phyloP scores from a whole-genome alignment of 92 coral and sea anemone species.

The Umimayanthus kanabou region DNA sequence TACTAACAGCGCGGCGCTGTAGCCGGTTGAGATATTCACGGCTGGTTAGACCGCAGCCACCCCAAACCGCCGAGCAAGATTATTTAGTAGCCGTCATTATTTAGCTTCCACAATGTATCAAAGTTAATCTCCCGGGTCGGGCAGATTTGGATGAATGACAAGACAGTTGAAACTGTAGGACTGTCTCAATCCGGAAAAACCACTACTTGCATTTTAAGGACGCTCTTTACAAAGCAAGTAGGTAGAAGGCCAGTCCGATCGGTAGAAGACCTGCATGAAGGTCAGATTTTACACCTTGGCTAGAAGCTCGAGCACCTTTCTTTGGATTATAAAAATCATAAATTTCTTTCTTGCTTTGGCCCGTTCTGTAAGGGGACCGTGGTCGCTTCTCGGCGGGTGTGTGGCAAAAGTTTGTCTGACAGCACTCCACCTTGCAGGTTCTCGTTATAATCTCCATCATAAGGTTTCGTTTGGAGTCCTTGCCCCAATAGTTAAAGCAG shows the following conservation, averaged over 20 bases:
- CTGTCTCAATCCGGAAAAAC: not conserved
- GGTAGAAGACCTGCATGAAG: not conserved
- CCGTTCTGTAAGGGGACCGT: not conserved
- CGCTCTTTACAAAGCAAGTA: not conserved
- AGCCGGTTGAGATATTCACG: too few relatives aligned
- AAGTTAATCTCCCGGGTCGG: not conserved
- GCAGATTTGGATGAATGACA: not conserved
- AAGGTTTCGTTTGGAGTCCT: not conserved
- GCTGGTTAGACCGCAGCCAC: too few relatives aligned
- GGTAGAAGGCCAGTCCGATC: not conserved
- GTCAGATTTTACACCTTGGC: not conserved
- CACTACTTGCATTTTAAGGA: not conserved
- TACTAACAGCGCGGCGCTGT: too few relatives aligned
- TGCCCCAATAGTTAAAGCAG: conserved; percentile 20
- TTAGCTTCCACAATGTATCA: not conserved
- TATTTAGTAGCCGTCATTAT: not conserved
- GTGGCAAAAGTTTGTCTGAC: conserved; percentile 32
- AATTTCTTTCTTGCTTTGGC: not conserved
- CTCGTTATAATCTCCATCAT: conserved; percentile 2
- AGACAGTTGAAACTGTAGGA: not conserved
- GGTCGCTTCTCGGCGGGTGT: conserved; percentile 30
- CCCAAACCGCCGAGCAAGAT: too few relatives aligned
- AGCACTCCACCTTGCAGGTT: conserved; percentile 31
- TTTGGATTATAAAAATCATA: not conserved
- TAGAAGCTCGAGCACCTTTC: conserved; percentile 10